Evolutionary conservation across 2,113 vertebrate species (phyloP).

Genomic region (Protobothrops mucrosquamatus): DNA sequence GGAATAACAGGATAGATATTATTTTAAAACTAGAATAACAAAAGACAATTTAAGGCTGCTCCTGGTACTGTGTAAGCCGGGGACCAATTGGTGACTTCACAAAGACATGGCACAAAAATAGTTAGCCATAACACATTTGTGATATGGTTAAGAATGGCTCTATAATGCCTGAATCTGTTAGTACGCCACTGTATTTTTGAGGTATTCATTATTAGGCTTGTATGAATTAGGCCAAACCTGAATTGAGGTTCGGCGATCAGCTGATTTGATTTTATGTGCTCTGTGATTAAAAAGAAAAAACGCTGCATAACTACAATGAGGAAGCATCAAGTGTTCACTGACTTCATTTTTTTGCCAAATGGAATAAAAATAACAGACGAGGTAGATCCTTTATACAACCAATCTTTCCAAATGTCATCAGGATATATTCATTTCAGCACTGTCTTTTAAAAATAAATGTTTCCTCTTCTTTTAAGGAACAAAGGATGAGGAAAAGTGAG

Average conservation of each 20-base stretch:
- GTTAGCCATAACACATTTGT: background rate
- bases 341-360: background rate
- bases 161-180: background rate
- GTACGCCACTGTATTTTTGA: background rate
- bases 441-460: background rate
- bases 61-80: background rate
- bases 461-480: background rate
- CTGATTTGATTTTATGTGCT: background rate
- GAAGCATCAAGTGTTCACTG: background rate
- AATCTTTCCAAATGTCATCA: background rate
- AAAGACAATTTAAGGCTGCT: too few relatives aligned
- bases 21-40: too few relatives aligned
- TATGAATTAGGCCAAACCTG: background rate
- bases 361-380: background rate
- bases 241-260: background rate
- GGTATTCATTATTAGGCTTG: background rate
- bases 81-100: background rate
- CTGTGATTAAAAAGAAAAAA: background rate
- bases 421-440: background rate
- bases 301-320: background rate
- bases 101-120: background rate
- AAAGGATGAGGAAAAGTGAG: background rate
- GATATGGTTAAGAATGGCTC: background rate
- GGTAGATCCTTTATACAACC: background rate
- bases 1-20: too few relatives aligned